Base-by-base conservation (phyloP, 2,113 vertebrate genomes). In the Cyanoliseus patagonus region DNA sequence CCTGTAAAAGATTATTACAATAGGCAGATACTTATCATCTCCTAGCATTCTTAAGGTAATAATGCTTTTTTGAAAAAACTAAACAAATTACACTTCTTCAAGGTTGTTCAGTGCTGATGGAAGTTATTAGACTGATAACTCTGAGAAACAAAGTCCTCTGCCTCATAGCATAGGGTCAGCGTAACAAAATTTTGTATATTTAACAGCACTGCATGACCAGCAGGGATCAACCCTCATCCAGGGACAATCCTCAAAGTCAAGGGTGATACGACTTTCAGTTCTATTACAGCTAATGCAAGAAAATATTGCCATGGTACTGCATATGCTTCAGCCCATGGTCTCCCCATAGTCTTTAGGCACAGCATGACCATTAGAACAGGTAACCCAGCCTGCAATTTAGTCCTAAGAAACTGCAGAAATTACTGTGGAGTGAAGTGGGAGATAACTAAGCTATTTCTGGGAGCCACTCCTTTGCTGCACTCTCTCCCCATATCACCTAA, bases 1-100 rank as follows among this genome's bases (percentile, higher is more conserved):
- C 28, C 41, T 88, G 42, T 93, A 90, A 94, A 80, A 88, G 78
- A 82, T 82, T 25, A 82, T 90, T 94, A 66, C 41, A 83, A 28
- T 9, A 76, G 68, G 79, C 70, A 93, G 51, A 52, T 28, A 37
- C 23, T 69, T 75, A 88, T 86, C 78, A 49, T 66, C 64, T 92
- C 89, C 37, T 63, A 89, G 69, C 16, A 63, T 52, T 41, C 25
- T 41, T 64, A 64, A 68, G 41, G 62, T 55, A 35, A 79, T 18
- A 30, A 78, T 19, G 4, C 37, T 61, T 59, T 49, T 30, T 39
- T 37, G 44, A 8, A 42, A 27, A 27, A 19, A 18, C 4, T 24
- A 35, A 80, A 66, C 33, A 78, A 88, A 66, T 67, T 4, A 44
- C 39, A 23, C 17, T 88, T 87, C 78, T 91, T 92, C 61, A 93